Evolutionary conservation across 2,797 vertebrate species (phyloP).

Genomic region (Crocodylus rhombifer): DNA sequence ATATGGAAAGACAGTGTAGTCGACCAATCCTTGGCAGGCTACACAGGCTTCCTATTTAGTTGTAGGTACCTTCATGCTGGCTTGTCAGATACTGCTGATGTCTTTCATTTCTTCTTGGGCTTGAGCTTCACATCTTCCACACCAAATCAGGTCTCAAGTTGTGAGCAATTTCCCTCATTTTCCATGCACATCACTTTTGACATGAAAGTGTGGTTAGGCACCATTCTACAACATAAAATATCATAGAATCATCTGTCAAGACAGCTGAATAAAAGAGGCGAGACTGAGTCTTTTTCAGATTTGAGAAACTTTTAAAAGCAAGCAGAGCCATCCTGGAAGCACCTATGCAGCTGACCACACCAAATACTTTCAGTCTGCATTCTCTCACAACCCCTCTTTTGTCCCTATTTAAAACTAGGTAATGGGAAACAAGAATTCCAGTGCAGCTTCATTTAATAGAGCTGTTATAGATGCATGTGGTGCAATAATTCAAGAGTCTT

Average conservation of each 20-base stretch:
- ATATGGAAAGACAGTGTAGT: not conserved
- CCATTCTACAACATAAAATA: not conserved
- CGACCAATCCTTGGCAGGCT: not conserved
- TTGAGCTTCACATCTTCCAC: not conserved
- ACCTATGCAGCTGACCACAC: not conserved
- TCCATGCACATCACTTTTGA: constrained; percentile 2
- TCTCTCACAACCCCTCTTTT: not conserved
- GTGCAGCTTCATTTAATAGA: not conserved
- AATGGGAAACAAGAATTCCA: not conserved
- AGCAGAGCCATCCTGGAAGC: constrained; percentile 22
- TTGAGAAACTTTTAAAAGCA: not conserved
- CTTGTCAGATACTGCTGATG: too few species aligned
- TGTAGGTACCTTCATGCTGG: not conserved
- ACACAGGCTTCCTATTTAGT: not conserved
- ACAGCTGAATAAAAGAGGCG: not conserved
- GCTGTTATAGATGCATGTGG: not conserved
- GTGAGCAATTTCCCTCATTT: not conserved
- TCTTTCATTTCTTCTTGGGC: not conserved
- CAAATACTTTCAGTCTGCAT: not conserved
- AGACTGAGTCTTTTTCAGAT: not conserved
- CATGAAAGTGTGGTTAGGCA: too few species aligned
- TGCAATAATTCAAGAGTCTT: not conserved
- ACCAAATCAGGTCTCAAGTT: not conserved
- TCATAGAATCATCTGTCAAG: not conserved
- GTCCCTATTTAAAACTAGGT: not conserved